These are phyloP conservation scores for Dasyurus viverrinus DNA, from an alignment of 2,113 vertebrate genomes.

Conservation along the genomic window DNA sequence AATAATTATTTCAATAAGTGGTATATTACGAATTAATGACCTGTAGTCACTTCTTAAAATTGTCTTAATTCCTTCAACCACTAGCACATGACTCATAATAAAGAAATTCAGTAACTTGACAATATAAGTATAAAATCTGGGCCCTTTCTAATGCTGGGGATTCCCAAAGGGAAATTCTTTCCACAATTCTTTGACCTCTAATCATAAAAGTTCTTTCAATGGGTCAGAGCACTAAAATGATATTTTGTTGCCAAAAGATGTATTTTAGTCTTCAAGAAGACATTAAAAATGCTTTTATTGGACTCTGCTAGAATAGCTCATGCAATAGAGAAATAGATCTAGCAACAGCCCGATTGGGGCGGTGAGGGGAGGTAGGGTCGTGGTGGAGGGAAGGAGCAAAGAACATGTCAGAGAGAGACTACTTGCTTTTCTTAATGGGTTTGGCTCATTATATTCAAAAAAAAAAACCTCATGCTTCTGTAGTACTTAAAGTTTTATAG, in stretches of 20 bases:
- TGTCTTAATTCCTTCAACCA: slow-evolving; percentile 60
- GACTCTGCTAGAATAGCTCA: background rate
- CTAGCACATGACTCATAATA: slow-evolving; percentile 1
- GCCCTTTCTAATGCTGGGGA: slow-evolving; percentile 26
- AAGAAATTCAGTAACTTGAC: background rate
- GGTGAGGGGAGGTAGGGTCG: background rate
- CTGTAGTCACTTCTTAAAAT: slow-evolving; percentile 52
- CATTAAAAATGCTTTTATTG: background rate
- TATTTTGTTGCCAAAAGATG: background rate
- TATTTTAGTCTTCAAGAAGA: slow-evolving; percentile 30
- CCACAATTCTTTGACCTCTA: slow-evolving; percentile 27
- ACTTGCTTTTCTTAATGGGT: slow-evolving; percentile 1
- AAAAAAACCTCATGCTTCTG: slow-evolving; percentile 2
- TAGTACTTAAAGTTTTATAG: background rate
- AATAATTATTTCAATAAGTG: background rate
- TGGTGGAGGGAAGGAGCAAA: background rate
- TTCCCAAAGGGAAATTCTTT: background rate
- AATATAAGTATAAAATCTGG: slow-evolving; percentile 35
- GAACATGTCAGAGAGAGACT: background rate
- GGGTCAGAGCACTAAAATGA: background rate
- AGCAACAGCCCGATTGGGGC: background rate
- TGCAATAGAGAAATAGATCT: background rate
- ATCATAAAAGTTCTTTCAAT: slow-evolving; percentile 19
- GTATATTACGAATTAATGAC: background rate
- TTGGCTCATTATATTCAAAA: background rate